Percentiles rank a stretch among this genome's conserved stretches.
Conservation (phyloP, 2,113 vertebrate species). For the Cephalopterus ornatus region DNA sequence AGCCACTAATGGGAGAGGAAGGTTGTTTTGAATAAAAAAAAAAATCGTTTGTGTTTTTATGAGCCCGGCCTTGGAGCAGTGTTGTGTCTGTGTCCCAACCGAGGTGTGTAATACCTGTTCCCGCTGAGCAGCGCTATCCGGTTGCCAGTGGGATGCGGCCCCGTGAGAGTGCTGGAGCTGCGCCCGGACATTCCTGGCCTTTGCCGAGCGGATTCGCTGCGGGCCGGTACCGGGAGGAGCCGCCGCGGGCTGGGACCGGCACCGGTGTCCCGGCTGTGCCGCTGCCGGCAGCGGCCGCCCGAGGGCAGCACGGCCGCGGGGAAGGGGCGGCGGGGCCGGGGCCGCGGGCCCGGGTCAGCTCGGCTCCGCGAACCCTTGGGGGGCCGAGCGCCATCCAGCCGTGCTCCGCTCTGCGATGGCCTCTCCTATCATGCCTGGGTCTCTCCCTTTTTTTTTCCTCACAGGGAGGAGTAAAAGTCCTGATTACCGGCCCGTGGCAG, state of each 20-base stretch:
- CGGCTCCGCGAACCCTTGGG: neutral
- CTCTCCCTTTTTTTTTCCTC: neutral
- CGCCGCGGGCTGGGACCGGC: neutral
- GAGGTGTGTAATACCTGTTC: neutral
- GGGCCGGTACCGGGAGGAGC: neutral
- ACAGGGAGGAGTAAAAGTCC: conserved; percentile 96
- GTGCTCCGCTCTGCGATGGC: neutral
- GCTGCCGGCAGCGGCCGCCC: neutral
- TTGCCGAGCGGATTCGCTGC: neutral
- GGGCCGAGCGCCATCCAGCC: neutral
- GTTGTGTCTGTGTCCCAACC: neutral
- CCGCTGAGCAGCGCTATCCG: too few relatives aligned
- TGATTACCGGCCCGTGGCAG: conserved; percentile 98
- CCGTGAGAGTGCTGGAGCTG: too few relatives aligned
- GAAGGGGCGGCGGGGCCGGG: neutral
- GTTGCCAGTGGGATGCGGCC: neutral
- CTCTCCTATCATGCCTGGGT: neutral
- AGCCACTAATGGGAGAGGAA: neutral
- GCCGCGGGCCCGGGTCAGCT: neutral
- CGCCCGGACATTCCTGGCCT: neutral
- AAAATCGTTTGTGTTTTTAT: neutral
- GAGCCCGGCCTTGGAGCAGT: neutral
- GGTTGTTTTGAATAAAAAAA: neutral
- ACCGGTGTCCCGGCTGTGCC: neutral
- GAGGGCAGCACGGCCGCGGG: conserved; percentile 20